Conservation (phyloP, 2,113 vertebrate species). For the Puffinus mauretanicus region DNA sequence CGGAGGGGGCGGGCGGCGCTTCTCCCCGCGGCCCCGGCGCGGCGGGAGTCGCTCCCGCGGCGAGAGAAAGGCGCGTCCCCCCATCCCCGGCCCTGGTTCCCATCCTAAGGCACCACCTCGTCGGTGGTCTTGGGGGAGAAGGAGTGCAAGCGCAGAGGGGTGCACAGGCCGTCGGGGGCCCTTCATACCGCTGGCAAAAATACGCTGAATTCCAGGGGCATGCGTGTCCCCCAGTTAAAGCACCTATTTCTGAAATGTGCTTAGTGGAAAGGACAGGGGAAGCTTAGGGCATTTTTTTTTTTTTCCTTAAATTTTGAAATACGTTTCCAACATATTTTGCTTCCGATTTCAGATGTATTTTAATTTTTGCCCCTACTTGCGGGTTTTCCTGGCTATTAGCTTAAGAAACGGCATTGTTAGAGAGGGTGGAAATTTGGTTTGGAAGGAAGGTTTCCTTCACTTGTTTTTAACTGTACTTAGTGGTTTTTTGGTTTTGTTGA, state of each 20-base stretch:
- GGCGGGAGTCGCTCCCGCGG: not conserved
- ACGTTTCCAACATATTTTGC: not conserved
- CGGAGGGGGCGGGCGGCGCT: too few species aligned
- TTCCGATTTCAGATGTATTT: not conserved
- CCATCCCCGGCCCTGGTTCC: accelerated
- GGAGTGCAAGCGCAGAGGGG: accelerated
- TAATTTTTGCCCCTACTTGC: not conserved
- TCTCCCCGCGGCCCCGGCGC: not conserved
- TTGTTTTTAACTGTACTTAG: not conserved
- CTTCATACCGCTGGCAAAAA: not conserved
- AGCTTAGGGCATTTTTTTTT: not conserved
- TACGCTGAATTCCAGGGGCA: not conserved
- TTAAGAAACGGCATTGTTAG: not conserved
- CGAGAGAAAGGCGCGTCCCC: not conserved
- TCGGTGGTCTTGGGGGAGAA: not conserved
- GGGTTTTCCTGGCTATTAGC: not conserved
- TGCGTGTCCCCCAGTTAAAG: not conserved
- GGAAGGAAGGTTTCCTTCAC: not conserved
- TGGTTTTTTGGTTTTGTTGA: not conserved
- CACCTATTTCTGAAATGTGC: not conserved
- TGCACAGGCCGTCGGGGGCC: too few species aligned
- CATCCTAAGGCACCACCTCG: accelerated
- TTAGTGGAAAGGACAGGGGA: not conserved
- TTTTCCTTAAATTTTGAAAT: not conserved
- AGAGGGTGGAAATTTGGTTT: not conserved